phyloP scores from a whole-genome alignment of 1,140 invertebrate species.

The Trichonephila clavata region DNA sequence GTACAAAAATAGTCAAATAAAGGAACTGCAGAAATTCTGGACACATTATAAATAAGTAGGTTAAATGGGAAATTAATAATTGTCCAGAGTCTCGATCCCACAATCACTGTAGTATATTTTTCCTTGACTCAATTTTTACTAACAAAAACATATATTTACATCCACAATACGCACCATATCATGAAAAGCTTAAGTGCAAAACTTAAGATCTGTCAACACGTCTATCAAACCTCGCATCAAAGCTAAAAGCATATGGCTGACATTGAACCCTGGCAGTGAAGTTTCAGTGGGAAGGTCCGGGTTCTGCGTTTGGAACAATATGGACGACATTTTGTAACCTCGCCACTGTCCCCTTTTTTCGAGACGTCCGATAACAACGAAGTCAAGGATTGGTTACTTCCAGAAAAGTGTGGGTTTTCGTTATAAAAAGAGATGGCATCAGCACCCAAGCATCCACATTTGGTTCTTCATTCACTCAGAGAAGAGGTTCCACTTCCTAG shows the following conservation, averaged over 20 bases:
- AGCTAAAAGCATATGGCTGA: neutral
- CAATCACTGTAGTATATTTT: too few relatives aligned
- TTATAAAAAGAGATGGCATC: neutral
- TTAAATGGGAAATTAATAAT: too few relatives aligned
- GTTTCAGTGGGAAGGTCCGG: neutral
- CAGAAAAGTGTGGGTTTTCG: slow-evolving; percentile 11
- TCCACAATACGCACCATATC: too few relatives aligned
- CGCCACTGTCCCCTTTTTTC: neutral
- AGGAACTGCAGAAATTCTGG: too few relatives aligned
- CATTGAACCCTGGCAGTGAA: neutral
- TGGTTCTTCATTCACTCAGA: neutral
- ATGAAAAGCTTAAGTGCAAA: neutral
- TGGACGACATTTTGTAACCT: neutral
- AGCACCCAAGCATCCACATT: neutral
- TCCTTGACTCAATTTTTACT: too few relatives aligned
- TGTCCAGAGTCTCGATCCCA: too few relatives aligned
- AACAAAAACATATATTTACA: too few relatives aligned
- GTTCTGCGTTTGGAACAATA: neutral
- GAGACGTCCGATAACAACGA: neutral
- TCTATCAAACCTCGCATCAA: neutral
- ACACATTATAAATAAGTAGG: too few relatives aligned
- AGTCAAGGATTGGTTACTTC: slow-evolving; percentile 23
- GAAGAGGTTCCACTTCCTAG: neutral
- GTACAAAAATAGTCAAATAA: too few relatives aligned
- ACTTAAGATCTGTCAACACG: neutral